phyloP scores from a whole-genome alignment of 2,113 vertebrate species.

The Microtus pennsylvanicus region DNA sequence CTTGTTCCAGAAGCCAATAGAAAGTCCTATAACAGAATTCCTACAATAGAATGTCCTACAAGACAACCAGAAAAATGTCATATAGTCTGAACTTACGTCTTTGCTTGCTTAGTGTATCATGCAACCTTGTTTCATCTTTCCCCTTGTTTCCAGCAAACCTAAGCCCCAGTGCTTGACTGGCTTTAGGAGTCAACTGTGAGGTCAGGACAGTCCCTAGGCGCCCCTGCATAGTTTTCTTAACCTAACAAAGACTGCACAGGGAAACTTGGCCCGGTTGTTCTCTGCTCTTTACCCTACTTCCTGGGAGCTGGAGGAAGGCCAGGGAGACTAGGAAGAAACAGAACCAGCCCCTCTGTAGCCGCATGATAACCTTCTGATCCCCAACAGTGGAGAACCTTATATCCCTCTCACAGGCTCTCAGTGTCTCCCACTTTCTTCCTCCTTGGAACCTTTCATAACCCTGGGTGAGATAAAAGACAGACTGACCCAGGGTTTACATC shows the following conservation, averaged over 20 bases:
- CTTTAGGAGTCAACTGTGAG: neutral
- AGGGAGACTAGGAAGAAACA: neutral
- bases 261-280: neutral
- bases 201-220: neutral
- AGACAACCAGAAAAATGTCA: neutral
- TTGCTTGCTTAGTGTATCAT: neutral
- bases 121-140: neutral
- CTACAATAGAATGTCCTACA: neutral
- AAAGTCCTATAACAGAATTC: neutral
- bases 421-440: neutral
- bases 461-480: neutral
- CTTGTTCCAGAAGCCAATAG: slow-evolving; percentile 37
- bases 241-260: neutral
- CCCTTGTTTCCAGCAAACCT: slow-evolving; percentile 35
- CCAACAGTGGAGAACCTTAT: neutral
- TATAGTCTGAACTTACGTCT: neutral
- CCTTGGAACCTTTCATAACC: neutral
- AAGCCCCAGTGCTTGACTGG: neutral
- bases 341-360: neutral
- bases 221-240: neutral
- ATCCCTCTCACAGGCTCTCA: neutral
- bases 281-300: neutral
- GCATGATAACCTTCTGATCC: neutral
- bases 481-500: neutral
- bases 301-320: neutral